Evolutionary conservation across 2,797 vertebrate species (phyloP).

Genomic region (Aplochiton taeniatus): DNA sequence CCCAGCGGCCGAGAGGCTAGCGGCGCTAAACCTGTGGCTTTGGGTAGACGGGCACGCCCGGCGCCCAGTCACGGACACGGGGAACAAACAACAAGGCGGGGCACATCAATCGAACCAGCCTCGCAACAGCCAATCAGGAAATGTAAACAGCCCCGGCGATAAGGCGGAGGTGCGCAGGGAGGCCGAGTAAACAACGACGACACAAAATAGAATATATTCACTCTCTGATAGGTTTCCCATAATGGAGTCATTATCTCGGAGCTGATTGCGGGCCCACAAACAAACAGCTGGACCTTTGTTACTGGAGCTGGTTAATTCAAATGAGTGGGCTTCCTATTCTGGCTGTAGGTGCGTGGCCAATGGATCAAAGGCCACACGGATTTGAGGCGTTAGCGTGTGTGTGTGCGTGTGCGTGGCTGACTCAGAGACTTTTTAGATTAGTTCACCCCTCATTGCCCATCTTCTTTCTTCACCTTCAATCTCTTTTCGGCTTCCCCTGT

Average conservation of each 20-base stretch:
- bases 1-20: too few species aligned
- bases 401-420: neutral
- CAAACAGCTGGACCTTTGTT: conserved; percentile 47
- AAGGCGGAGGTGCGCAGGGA: conserved; percentile 48
- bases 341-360: conserved; percentile 23
- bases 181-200: conserved; percentile 33
- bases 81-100: conserved; percentile 16
- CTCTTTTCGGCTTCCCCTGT: conserved; percentile 46
- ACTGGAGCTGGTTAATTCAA: conserved; percentile 37
- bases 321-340: conserved; percentile 30
- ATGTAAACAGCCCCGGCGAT: conserved; percentile 39
- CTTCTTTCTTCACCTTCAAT: conserved; percentile 55
- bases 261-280: conserved; percentile 38
- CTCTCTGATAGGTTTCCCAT: too few species aligned
- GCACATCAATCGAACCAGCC: conserved; percentile 39
- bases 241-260: conserved; percentile 47
- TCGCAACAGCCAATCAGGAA: conserved; percentile 37
- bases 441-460: conserved; percentile 56
- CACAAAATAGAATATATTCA: conserved; percentile 9
- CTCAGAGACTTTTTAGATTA: conserved; percentile 47
- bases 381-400: neutral
- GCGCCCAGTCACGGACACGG: too few species aligned
- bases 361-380: too few species aligned
- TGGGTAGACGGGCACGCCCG: too few species aligned
- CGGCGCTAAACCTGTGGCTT: too few species aligned